A percentile compares a stretch with the other conserved stretches of the same genome.
phyloP scores from a whole-genome alignment of 2,888 invertebrate genomes.

The Pasiphila rectangulata region DNA sequence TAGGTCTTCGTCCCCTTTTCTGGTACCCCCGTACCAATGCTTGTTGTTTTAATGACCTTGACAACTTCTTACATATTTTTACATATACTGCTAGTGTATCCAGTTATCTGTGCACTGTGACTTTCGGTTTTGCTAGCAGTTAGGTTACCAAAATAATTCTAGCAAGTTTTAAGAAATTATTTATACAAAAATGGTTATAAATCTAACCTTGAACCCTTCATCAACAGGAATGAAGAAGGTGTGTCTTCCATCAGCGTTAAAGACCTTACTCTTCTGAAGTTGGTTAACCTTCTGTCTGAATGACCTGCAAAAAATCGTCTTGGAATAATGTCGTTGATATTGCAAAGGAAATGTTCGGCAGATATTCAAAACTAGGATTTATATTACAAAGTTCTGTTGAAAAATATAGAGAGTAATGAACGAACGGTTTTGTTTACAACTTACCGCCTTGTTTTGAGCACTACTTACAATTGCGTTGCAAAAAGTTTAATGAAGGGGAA shows the following conservation, averaged over 20 bases:
- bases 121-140: too few relatives aligned
- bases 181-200: not conserved
- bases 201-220: constrained; percentile 90
- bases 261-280: constrained; percentile 87
- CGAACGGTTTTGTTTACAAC: not conserved
- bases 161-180: too few relatives aligned
- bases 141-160: too few relatives aligned
- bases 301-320: constrained; percentile 78
- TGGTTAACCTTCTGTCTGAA: constrained; percentile 89
- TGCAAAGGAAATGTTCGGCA: too few relatives aligned
- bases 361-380: too few relatives aligned
- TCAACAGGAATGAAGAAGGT: constrained; percentile 96
- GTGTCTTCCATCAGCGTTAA: constrained; percentile 88
- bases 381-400: not conserved
- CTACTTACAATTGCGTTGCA: not conserved
- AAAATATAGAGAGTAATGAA: constrained; percentile 1
- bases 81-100: too few relatives aligned
- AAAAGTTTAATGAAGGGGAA: constrained; percentile 41
- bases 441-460: not conserved
- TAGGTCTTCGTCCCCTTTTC: too few relatives aligned
- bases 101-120: too few relatives aligned
- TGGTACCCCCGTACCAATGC: too few relatives aligned
- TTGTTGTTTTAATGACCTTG: too few relatives aligned
- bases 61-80: too few relatives aligned
- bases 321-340: too few relatives aligned